Evolutionary conservation across 2,888 invertebrate genomes (phyloP).

Genomic region (Ashinkailepas kermadecensis): DNA sequence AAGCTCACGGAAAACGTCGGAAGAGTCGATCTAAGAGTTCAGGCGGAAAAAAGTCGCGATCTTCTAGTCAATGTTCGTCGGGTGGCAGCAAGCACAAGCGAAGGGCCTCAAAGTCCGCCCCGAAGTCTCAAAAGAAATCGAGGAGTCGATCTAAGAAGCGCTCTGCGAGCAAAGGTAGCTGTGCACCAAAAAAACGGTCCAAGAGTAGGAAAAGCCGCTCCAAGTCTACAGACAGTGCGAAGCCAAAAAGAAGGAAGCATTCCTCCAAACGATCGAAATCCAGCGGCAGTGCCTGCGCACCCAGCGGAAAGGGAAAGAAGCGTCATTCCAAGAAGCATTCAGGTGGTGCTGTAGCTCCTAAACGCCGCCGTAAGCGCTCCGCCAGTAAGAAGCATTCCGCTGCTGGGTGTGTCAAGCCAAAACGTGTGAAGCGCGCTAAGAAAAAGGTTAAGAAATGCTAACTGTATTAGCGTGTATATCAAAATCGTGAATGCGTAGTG

Average conservation of each 20-base stretch:
- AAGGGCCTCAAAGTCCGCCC: not conserved
- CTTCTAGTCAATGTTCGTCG: not conserved
- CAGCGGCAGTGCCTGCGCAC: not conserved
- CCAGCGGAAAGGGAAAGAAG: not conserved
- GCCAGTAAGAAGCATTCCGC: not conserved
- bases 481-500: not conserved
- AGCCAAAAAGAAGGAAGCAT: not conserved
- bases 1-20: not conserved
- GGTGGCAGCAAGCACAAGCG: not conserved
- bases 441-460: not conserved
- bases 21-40: not conserved
- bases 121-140: not conserved
- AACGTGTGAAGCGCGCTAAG: not conserved
- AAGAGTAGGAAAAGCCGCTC: not conserved
- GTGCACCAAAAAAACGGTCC: not conserved
- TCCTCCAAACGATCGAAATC: not conserved
- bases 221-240: not conserved
- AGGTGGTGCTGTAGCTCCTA: not conserved
- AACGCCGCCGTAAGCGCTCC: not conserved
- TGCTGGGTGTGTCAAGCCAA: not conserved
- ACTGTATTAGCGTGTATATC: not conserved
- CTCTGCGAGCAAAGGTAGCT: not conserved
- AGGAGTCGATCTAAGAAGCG: conserved; percentile 1
- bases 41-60: not conserved
- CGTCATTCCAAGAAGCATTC: not conserved